Base-by-base conservation (phyloP, 2,797 vertebrate species). In the Poeciliopsis gracilis region DNA sequence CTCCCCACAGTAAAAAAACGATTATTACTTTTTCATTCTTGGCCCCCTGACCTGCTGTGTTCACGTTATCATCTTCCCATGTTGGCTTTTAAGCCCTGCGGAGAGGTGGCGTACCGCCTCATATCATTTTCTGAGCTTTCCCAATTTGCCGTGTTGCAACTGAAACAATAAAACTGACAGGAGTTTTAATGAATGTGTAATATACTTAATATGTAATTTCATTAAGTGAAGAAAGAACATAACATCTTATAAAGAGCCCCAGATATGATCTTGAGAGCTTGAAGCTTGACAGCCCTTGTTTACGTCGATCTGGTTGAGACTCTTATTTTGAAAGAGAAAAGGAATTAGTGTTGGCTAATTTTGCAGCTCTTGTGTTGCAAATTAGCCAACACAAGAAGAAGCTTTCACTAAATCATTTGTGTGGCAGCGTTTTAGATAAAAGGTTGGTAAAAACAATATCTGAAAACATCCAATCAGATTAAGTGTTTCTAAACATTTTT, bases 1-100 rank as follows among this genome's bases (percentile, higher is more conserved):
- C 77, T 69, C 72, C 28, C 23, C 38, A 72, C 69, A 74, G 80
- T 81, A 76, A 43, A 59, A 59, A 77, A 18, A 74, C 25, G 28
- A 69, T 45, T 0, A 67, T 78, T 38, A n/a, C 45, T 66, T 75
- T 72, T 76, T 77, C 53, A 49, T 72, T 67, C 28, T 59, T 57
- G 41, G 82, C 73, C 53, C 43, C 4, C 47, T 67, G 59, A 85
- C 74, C 76, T 7, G 45, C 43, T 33, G 15, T 75, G 57, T 41
- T 71, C 55, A 71, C 55, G 72, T 11, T 79, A 80, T 55, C 25
- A 45, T 70, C 41, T 11, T 49, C n/a, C 57, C 3, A 25, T 41
- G 20, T 46, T 82, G 69, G 16, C n/a, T 79, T 77, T 84, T 13
- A 80, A 66, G 15, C 30, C 53, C 73, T 25, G n/a, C n/a, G 41